Evolutionary conservation across 2,113 vertebrate genomes (phyloP).

Genomic region (Pagrus major): DNA sequence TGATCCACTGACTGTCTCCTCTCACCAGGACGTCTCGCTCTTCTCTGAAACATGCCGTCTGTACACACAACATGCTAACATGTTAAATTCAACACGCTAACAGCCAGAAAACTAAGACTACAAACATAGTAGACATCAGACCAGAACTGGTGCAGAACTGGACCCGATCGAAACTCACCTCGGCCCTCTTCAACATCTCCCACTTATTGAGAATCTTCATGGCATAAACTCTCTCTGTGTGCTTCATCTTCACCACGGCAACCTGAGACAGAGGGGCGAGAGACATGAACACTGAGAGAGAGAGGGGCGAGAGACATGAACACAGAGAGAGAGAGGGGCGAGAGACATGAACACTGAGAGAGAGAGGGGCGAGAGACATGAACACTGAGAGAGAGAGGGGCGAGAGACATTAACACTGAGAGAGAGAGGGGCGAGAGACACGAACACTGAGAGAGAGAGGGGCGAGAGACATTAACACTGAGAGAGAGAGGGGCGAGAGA

Average conservation of each 20-base stretch:
- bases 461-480: too few relatives aligned
- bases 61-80: conserved; percentile 3
- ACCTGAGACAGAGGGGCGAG: conserved; percentile 63
- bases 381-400: too few relatives aligned
- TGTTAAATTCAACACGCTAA: not conserved
- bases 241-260: conserved; percentile 96
- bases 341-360: too few relatives aligned
- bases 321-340: too few relatives aligned
- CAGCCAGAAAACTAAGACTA: not conserved
- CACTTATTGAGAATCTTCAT: conserved; percentile 99
- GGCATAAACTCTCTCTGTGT: conserved; percentile 95
- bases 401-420: too few relatives aligned
- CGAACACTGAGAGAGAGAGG: too few relatives aligned
- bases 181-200: conserved; percentile 99
- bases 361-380: too few relatives aligned
- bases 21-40: conserved; percentile 96
- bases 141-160: not conserved
- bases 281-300: too few relatives aligned
- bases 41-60: conserved; percentile 97
- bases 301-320: not conserved
- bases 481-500: too few relatives aligned
- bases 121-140: not conserved
- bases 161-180: conserved; percentile 82
- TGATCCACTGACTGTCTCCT: conserved; percentile 98
- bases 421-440: too few relatives aligned